Evolutionary conservation across 30 jellyfish, hydroid and myxozoan species (phyloP), one percentile per base, ranked within the genome.

Genomic region (Aurelia aurita): DNA sequence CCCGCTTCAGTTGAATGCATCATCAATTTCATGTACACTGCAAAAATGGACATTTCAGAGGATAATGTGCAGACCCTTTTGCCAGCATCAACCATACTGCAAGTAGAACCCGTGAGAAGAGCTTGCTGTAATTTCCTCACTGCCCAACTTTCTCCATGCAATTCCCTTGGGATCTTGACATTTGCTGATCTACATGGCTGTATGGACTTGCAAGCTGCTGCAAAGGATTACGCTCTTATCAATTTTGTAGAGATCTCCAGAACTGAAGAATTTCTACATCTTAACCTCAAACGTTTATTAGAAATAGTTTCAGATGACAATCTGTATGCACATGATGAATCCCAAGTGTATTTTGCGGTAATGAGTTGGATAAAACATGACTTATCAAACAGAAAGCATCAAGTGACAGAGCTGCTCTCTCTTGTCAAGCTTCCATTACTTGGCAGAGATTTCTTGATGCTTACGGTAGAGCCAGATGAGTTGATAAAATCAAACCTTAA

Each of bases 111-210:
- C 23, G 98, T 91, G n/a, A 77, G 80, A 53, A 73, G 45, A 21
- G 94, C 84, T 59, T 91, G 98, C 73, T 85, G 98, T 58, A 64
- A 79, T 20, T 91, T 91, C 68, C 96, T 91, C 16, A 51, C 74
- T 0, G 69, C 83, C 1, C 98, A 91, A 53, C 79, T 91, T 19
- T 96, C 92, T 5, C 92, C 98, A 14, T 74, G 89, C 39, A 91
- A 91, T 62, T 89, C 94, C 60, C 89, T 91, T 49, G 98, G 98
- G 21, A 82, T 91, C 2, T 80, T 85, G 55, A 65, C 80, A 58
- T 91, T 91, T 79, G 98, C 96, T n/a, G 98, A 91, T 35, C 25
- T 55, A n/a, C 95, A 91, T 69, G 77, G 94, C 46, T 91, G 98
- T 29, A 62, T 28, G 16, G 85, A 79, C 31, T 61, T 91, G 15